Evolutionary conservation across 2,113 vertebrate species (phyloP), one percentile per base, ranked within the genome.

Genomic region (Scomber colias): DNA sequence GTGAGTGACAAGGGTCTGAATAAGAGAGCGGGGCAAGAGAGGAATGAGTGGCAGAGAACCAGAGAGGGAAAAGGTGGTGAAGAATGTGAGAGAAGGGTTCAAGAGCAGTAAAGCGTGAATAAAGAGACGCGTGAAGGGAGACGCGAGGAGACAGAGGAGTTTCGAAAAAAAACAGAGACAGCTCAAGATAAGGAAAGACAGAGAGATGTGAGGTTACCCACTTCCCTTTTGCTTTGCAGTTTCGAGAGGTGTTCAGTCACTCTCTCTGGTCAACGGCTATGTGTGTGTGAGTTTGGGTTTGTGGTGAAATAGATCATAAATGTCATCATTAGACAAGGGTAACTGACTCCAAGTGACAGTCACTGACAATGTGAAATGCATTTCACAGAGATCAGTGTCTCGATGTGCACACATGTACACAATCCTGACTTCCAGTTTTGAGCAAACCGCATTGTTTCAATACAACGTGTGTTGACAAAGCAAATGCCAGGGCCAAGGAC

Each of bases 211-310:
- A 88, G 89, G 89, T 93, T 81, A 84, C 79, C 81, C 88, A 89
- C 93, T 93, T 95, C 93, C 93, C 77, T 68, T 92, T 71, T 68
- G 67, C 81, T 70, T n/a, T 11, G 21, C 62, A 62, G 54, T 87
- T 89, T 85, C 45, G 17, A 90, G 82, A 90, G 68, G 21, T 57
- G 50, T 17, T 75, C 59, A 77, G 31, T 54, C 54, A 69, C 15
- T 49, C 31, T 64, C n/a, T 73, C 14, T 72, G 82, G 84, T 75
- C 87, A 89, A 24, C 48, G 66, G 84, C 63, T 79, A 62, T 70
- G 44, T 27, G 21, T 67, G 31, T 55, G 71, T 11, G 27, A 45
- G 62, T 48, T 27, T 11, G 3, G 15, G 61, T 24, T 16, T 71
- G 72, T 81, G 79, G 50, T 80, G 57, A 79, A 71, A 74, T 16